These are phyloP conservation scores for Scatophagus argus DNA, from an alignment of 2,113 vertebrate species.

Conservation along the genomic window DNA sequence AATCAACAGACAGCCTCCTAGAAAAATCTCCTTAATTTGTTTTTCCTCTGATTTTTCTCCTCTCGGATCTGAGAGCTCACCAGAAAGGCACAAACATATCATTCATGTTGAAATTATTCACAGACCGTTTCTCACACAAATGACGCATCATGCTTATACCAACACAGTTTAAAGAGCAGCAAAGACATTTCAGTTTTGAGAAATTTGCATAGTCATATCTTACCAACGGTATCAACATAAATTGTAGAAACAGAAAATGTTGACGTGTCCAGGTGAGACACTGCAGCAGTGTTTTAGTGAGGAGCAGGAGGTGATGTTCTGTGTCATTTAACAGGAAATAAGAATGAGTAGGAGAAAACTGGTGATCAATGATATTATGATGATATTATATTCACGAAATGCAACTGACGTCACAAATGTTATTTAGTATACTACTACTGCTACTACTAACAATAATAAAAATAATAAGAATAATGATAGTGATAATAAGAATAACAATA, in stretches of 20 bases:
- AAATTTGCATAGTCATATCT: neutral
- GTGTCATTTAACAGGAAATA: conserved; percentile 6
- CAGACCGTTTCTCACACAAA: neutral
- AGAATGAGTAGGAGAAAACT: neutral
- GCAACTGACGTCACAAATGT: neutral
- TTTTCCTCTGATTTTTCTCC: conserved; percentile 2
- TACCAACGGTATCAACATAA: neutral
- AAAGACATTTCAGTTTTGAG: neutral
- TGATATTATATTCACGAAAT: neutral
- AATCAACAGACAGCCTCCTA: conserved; percentile 10
- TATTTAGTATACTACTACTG: too few relatives aligned
- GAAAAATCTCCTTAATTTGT: conserved; percentile 8
- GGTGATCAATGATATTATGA: too few relatives aligned
- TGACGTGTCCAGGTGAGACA: neutral
- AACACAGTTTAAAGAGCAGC: neutral
- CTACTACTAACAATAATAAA: too few relatives aligned
- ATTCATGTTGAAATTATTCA: conserved; percentile 25
- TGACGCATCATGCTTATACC: neutral
- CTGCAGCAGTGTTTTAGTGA: neutral
- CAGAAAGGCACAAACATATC: neutral
- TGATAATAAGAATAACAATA: too few relatives aligned
- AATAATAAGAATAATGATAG: too few relatives aligned
- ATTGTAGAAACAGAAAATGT: neutral
- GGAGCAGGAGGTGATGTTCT: neutral
- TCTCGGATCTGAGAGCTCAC: conserved; percentile 4